These are phyloP conservation scores for Bombus pyrosoma DNA, from an alignment of 1,140 invertebrate genomes.

Conservation along the genomic window DNA sequence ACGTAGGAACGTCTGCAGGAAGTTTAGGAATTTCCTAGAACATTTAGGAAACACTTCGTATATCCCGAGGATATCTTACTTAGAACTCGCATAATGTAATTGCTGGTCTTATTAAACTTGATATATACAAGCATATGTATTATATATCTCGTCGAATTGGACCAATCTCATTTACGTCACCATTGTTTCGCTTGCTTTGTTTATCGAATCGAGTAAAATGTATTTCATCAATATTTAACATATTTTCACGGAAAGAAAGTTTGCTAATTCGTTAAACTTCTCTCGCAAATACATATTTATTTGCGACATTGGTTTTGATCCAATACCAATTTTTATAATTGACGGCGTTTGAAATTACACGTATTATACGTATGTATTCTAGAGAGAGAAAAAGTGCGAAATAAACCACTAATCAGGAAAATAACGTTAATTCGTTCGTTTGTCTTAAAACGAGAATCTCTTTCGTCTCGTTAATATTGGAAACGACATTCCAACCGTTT, in stretches of 20 bases:
- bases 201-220: background rate
- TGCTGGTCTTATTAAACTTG: slow-evolving; percentile 22
- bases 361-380: background rate
- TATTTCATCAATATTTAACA: no score
- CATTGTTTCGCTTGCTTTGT: background rate
- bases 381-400: background rate
- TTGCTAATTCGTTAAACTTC: background rate
- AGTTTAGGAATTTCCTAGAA: slow-evolving; percentile 39
- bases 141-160: background rate
- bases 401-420: slow-evolving; percentile 36
- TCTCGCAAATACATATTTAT: background rate
- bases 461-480: background rate
- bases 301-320: background rate
- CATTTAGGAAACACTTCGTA: slow-evolving; percentile 41
- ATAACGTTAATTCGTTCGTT: background rate
- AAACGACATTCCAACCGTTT: slow-evolving; percentile 27
- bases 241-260: background rate
- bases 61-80: slow-evolving; percentile 33
- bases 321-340: background rate
- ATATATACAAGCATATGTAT: background rate
- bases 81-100: slow-evolving; percentile 23
- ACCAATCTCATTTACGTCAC: background rate
- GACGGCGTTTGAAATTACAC: background rate
- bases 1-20: slow-evolving; percentile 28
- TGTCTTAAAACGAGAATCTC: background rate